phyloP scores from a whole-genome alignment of 2,797 vertebrate species.

The Vespertilio murinus region DNA sequence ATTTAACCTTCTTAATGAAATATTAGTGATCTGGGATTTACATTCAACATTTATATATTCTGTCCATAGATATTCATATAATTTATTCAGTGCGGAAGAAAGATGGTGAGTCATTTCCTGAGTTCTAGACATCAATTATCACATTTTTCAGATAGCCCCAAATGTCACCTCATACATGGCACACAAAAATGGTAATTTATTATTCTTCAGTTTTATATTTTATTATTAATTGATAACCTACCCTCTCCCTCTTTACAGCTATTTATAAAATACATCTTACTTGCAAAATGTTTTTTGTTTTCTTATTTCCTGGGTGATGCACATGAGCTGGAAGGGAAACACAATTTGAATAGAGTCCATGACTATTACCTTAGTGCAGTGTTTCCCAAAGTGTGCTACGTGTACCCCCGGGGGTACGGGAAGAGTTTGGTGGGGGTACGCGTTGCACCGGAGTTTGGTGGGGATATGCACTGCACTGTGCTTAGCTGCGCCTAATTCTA shows the following conservation, averaged over 20 bases:
- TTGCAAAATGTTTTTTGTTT: neutral
- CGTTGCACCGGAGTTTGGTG: no score
- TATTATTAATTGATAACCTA: neutral
- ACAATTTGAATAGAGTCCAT: neutral
- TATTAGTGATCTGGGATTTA: constrained; percentile 60
- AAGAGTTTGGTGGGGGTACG: no score
- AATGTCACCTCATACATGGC: neutral
- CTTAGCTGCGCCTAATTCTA: no score
- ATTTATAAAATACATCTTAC: neutral
- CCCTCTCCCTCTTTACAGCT: neutral
- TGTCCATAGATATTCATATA: neutral
- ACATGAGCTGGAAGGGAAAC: neutral
- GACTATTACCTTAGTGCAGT: rapidly evolving
- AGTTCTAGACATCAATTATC: neutral
- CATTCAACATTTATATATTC: neutral
- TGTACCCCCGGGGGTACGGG: no score
- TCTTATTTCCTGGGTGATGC: rapidly evolving
- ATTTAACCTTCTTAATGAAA: constrained; percentile 66
- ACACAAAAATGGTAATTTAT: neutral
- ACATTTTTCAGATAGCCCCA: neutral
- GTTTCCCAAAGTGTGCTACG: no score
- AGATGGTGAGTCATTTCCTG: neutral
- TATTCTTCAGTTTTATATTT: neutral
- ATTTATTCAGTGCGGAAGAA: neutral
- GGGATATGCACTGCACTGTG: no score